A percentile compares a stretch with the other conserved stretches of the same genome.
Conservation (phyloP, 1,140 invertebrate genomes). For the Ceratoteleas bidentatus region DNA sequence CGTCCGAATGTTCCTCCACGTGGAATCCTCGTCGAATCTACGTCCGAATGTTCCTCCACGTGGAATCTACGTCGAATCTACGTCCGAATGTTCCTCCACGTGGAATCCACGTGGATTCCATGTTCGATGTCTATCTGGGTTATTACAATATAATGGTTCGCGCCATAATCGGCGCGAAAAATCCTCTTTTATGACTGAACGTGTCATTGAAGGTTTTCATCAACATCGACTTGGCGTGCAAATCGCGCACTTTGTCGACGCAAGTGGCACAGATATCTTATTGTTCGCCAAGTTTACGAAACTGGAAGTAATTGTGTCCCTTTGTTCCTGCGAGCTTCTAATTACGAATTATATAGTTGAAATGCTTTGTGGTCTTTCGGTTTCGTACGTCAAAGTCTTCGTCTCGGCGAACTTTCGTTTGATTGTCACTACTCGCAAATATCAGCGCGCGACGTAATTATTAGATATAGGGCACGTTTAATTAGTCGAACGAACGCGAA, state of each 20-base stretch:
- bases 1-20: too few relatives aligned
- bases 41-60: too few relatives aligned
- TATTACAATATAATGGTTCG: too few relatives aligned
- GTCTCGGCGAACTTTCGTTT: constrained; percentile 43
- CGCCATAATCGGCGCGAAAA: too few relatives aligned
- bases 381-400: constrained; percentile 41
- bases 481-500: constrained; percentile 37
- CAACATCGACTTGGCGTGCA: constrained; percentile 30
- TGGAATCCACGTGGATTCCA: too few relatives aligned
- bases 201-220: constrained; percentile 39
- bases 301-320: constrained; percentile 62
- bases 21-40: too few relatives aligned
- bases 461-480: constrained; percentile 40
- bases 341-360: constrained; percentile 61
- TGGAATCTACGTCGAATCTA: too few relatives aligned
- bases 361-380: constrained; percentile 48
- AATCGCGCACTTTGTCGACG: constrained; percentile 41
- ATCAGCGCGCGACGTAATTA: constrained; percentile 38
- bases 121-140: too few relatives aligned
- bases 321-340: constrained; percentile 60
- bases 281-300: constrained; percentile 61
- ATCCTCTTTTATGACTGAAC: neutral
- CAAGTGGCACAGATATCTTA: constrained; percentile 53
- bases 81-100: too few relatives aligned
- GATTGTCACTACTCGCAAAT: constrained; percentile 45